Base-by-base conservation (phyloP, 1,140 invertebrate genomes). In the Drosophila rhopaloa region DNA sequence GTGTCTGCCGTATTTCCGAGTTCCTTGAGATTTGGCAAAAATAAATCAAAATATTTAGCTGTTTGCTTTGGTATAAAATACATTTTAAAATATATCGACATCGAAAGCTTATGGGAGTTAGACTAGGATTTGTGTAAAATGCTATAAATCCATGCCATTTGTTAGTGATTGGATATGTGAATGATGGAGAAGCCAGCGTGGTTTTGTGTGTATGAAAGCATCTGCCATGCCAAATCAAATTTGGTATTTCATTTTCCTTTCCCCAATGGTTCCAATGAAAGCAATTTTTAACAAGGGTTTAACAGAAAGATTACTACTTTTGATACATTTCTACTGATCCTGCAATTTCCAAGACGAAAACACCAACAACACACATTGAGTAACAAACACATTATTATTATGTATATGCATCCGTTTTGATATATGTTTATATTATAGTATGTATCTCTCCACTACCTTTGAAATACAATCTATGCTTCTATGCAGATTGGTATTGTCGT, bases 381-480 rank as follows among this genome's bases (percentile, higher is more conserved):
- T 60, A 82, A 77, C 53, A 53, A 50, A 65, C 57, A 67, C 60
- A 57, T 51, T 32, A 19, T 59, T 57, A 35, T 40, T 61, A 71
- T 46, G 29, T 51, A 55, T 67, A 71, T 41, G 43, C 16, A 74
- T 65, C 55, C 57, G 47, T 19, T 48, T 48, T 14, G 29, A 58
- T 50, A 56, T 50, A 71, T 40, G 27, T 40, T 29, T 50, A 16
- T 61, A 58, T 43, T 43, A 76, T 60, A 67, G 55, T 54, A 72
- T 24, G 60, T 19, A 54, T 60, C 56, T 51, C 56, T 73, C n/a
- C 58, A 93, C 91, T 71, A 95, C 94, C 85, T 95, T 95, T 40
- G 94, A 93, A 78, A 96, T 95, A 76, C 95, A 96, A 89, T 96
- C 95, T 53, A 94, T 95, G 62, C 95, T 96, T 71, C 94, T 93